Percentiles rank a stretch among this genome's conserved stretches.
These are phyloP conservation scores for Crambe crambe DNA, from an alignment of 37 sponge, comb jelly and placozoan genomes.

Conservation along the genomic window DNA sequence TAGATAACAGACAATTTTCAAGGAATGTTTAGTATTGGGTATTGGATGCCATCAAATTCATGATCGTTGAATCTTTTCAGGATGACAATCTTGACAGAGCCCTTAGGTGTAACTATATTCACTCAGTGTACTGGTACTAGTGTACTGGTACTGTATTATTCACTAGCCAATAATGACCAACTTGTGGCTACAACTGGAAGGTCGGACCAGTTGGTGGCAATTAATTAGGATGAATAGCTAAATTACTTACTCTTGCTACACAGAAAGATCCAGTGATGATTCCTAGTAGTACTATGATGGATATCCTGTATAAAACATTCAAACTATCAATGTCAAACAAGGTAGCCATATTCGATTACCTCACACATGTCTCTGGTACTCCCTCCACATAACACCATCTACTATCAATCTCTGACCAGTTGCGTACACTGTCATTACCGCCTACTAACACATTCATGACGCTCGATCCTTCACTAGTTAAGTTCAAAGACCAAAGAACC, in stretches of 20 bases:
- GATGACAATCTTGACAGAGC: neutral
- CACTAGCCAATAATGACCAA: too few species aligned
- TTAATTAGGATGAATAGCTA: neutral
- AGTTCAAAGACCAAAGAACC: too few species aligned
- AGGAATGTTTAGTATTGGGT: neutral
- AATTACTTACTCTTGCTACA: constrained; percentile 17
- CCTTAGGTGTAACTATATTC: too few species aligned
- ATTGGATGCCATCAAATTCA: neutral
- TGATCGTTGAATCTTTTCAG: neutral
- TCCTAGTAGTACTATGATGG: constrained; percentile 9
- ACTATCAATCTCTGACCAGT: neutral
- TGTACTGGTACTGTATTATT: too few species aligned
- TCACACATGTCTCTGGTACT: constrained; percentile 23
- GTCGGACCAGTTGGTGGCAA: neutral
- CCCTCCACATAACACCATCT: constrained; percentile 28
- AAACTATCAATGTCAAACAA: neutral
- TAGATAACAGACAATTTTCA: too few species aligned
- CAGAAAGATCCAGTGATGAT: constrained; percentile 34
- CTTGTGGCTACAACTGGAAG: too few species aligned
- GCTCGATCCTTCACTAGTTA: too few species aligned
- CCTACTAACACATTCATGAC: too few species aligned
- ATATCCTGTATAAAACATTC: constrained; percentile 5
- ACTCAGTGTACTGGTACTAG: too few species aligned
- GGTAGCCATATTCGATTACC: constrained; percentile 7
- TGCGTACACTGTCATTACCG: neutral